A percentile compares a stretch with the other conserved stretches of the same genome.
These are phyloP conservation scores for Melinaea marsaeus DNA, from an alignment of 2,888 invertebrate genomes.

Conservation along the genomic window DNA sequence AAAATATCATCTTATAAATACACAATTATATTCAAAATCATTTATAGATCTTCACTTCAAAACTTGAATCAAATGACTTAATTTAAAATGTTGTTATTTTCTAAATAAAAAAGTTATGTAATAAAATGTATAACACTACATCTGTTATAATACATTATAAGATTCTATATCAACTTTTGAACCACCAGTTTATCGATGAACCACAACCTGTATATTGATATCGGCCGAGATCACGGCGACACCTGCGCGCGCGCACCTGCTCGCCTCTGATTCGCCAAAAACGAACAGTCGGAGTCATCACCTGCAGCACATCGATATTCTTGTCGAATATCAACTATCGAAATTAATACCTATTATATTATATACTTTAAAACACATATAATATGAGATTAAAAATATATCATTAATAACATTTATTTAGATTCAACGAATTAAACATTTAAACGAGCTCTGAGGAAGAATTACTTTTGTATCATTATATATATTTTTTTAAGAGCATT, in stretches of 20 bases:
- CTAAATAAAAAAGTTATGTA: too few relatives aligned
- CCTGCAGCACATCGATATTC: constrained; percentile 48
- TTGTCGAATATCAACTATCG: constrained; percentile 35
- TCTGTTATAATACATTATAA: constrained; percentile 8
- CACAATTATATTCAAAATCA: too few relatives aligned
- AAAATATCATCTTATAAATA: not conserved
- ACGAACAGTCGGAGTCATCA: constrained; percentile 57
- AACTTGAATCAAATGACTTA: too few relatives aligned
- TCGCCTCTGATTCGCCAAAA: constrained; percentile 73
- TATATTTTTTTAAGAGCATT: not conserved
- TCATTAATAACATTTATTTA: not conserved
- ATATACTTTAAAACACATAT: not conserved
- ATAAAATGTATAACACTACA: not conserved
- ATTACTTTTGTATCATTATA: not conserved
- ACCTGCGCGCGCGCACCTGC: constrained; percentile 68
- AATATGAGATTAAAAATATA: not conserved
- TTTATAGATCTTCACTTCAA: too few relatives aligned
- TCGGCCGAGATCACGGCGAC: constrained; percentile 64
- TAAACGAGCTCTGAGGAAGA: not conserved
- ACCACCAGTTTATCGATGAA: constrained; percentile 29
- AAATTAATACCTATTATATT: constrained; percentile 13
- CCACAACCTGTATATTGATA: constrained; percentile 56
- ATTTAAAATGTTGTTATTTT: too few relatives aligned
- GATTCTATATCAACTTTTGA: constrained; percentile 21
- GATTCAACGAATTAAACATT: not conserved